Base-by-base conservation (phyloP, 1,140 invertebrate species). In the Drosophila dunni region DNA sequence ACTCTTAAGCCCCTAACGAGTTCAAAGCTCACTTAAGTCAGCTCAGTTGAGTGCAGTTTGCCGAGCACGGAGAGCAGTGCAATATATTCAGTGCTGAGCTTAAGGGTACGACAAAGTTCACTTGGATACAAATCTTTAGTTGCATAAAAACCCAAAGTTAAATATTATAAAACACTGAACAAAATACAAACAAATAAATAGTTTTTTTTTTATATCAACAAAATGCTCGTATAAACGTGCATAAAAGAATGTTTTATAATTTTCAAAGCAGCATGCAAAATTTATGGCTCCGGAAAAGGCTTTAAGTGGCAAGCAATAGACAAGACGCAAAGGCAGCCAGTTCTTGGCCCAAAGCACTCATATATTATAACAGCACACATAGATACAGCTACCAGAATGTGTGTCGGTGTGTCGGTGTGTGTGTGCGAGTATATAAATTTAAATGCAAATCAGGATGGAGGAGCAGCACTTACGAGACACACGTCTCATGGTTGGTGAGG, bases 391-490 rank as follows among this genome's bases (percentile, higher is more conserved):
- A 29, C 24, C 24, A 29, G 5, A n/a, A n/a, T 46, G 5, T 7
- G 9, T 38, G 9, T 54, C 1, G 1, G n/a, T 15, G 11, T 38
- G 62, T 20, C 13, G 34, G 9, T 44, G 15, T 20, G 42, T 53
- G 9, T 50, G 53, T 66, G 34, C 42, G 20, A n/a, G 46, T 60
- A 68, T 65, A 71, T 75, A 65, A 62, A 76, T 76, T 65, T 71
- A 76, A 66, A 66, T 76, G 61, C 68, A 76, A 75, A 76, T 76
- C 61, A 60, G 51, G 56, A 13, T 36, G 29, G 17, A 63, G 38
- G 36, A n/a, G 50, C 56, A 42, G 24, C 65, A 51, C 50, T 51
- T 51, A 34, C 33, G 20, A 50, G 24, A 34, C 33, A 20, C 13
- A 51, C 7, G 34, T 63, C 34, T 48, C 34, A 63, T 17, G 29